A percentile compares a stretch with the other conserved stretches of the same genome.
Conservation (phyloP, 2,113 vertebrate species). For the Spilogale gracilis region DNA sequence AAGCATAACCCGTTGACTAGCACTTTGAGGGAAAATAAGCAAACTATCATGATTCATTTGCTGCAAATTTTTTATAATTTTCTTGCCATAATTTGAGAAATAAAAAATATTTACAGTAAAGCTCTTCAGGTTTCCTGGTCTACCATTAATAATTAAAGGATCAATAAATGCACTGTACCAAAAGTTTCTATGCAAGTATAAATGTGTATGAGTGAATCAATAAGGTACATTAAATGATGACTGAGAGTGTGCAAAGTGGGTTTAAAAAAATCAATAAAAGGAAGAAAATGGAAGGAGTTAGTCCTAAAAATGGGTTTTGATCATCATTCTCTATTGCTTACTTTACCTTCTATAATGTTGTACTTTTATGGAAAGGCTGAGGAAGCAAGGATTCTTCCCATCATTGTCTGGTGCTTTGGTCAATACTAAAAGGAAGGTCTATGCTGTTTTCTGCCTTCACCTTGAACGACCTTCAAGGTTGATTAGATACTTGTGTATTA, state of each 20-base stretch:
- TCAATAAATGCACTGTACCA: constrained; percentile 73
- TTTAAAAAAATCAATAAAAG: constrained; percentile 77
- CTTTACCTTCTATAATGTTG: constrained; percentile 63
- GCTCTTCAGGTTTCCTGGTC: constrained; percentile 38
- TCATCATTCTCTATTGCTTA: constrained; percentile 51
- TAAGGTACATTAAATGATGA: constrained; percentile 70
- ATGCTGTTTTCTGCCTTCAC: constrained; percentile 60
- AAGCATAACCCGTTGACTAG: neutral
- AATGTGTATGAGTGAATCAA: constrained; percentile 70
- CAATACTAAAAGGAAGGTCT: constrained; percentile 68
- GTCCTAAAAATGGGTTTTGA: constrained; percentile 75
- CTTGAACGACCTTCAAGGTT: constrained; percentile 61
- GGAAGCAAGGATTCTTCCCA: constrained; percentile 35
- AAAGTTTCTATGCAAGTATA: constrained; percentile 70
- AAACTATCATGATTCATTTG: neutral
- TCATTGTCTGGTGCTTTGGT: neutral
- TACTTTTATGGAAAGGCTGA: constrained; percentile 67
- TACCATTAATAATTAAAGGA: constrained; percentile 81
- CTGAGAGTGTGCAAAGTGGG: constrained; percentile 57
- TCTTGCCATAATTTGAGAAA: constrained; percentile 43
- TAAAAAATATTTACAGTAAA: constrained; percentile 48
- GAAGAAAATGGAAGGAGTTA: constrained; percentile 68
- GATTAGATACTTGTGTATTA: neutral
- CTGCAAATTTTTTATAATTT: constrained; percentile 19
- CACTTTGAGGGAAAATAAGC: neutral